phyloP scores from a whole-genome alignment of 2,797 vertebrate species.

The Argyrosomus regius region DNA sequence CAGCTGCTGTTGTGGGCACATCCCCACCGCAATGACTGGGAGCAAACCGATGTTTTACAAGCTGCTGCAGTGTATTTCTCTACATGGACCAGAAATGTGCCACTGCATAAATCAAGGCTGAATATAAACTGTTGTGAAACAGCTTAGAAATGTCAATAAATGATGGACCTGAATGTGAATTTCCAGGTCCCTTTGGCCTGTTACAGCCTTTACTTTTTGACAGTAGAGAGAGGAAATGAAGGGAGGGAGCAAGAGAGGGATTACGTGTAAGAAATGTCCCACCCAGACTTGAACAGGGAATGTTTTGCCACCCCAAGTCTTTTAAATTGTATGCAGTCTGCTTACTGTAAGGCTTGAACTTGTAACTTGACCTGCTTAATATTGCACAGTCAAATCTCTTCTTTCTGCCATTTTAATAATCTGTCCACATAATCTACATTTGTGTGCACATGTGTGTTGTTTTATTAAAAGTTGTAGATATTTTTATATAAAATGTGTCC shows the following conservation, averaged over 20 bases:
- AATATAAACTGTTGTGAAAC: constrained; percentile 15
- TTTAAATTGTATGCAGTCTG: constrained; percentile 8
- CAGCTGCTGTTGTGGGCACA: constrained; percentile 36
- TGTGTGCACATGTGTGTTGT: constrained; percentile 11
- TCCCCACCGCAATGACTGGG: constrained; percentile 1
- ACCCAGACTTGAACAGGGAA: not conserved
- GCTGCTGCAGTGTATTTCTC: constrained; percentile 66
- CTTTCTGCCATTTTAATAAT: constrained; percentile 8
- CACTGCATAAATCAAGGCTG: constrained; percentile 27
- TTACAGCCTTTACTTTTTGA: constrained; percentile 5
- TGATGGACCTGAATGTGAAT: constrained; percentile 6
- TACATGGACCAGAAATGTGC: constrained; percentile 45
- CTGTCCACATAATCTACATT: not conserved
- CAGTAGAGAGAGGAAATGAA: not conserved
- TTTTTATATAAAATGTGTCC: constrained; percentile 46
- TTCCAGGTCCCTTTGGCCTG: not conserved
- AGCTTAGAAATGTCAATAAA: constrained; percentile 23
- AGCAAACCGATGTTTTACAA: constrained; percentile 58
- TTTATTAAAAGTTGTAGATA: constrained; percentile 45
- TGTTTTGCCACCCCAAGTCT: constrained; percentile 1
- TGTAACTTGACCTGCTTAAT: constrained; percentile 25
- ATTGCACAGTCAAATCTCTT: constrained; percentile 33
- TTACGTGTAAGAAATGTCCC: not conserved
- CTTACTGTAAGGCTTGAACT: constrained; percentile 10
- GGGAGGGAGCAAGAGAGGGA: not conserved